Conservation (phyloP, 2,888 invertebrate species). For the Pristionchus japonicus region DNA sequence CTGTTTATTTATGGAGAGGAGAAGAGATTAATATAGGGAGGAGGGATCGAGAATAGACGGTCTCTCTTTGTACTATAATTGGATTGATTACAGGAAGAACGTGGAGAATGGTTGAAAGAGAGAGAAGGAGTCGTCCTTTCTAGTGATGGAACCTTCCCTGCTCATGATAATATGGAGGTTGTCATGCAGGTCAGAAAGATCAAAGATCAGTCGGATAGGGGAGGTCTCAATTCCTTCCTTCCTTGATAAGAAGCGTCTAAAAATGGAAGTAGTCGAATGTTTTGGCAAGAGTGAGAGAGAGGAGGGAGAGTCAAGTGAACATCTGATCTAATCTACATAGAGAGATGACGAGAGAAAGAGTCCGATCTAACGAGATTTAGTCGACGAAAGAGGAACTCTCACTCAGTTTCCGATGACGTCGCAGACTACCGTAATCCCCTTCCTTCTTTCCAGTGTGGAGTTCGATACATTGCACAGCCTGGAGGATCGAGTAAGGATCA, state of each 20-base stretch:
- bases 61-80: not conserved
- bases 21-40: slow-evolving; percentile 38
- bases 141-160: slow-evolving; percentile 98
- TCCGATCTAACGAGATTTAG: slow-evolving; percentile 19
- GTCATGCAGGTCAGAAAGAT: slow-evolving; percentile 65
- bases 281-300: no score
- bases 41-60: not conserved
- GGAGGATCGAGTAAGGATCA: slow-evolving; percentile 82
- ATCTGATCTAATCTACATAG: not conserved
- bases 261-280: not conserved
- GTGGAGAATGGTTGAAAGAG: slow-evolving; percentile 77
- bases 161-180: slow-evolving; percentile 92
- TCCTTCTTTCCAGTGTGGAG: slow-evolving; percentile 86
- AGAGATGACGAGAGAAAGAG: not conserved
- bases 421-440: slow-evolving; percentile 46
- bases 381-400: not conserved
- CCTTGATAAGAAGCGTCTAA: not conserved
- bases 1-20: no score
- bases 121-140: slow-evolving; percentile 85
- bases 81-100: slow-evolving; percentile 73
- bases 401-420: not conserved
- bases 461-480: slow-evolving; percentile 92
- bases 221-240: no score
- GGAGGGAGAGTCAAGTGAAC: no score
- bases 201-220: not conserved